Evolutionary conservation across 2,113 vertebrate species (phyloP).

Genomic region (Saguinus imperator): DNA sequence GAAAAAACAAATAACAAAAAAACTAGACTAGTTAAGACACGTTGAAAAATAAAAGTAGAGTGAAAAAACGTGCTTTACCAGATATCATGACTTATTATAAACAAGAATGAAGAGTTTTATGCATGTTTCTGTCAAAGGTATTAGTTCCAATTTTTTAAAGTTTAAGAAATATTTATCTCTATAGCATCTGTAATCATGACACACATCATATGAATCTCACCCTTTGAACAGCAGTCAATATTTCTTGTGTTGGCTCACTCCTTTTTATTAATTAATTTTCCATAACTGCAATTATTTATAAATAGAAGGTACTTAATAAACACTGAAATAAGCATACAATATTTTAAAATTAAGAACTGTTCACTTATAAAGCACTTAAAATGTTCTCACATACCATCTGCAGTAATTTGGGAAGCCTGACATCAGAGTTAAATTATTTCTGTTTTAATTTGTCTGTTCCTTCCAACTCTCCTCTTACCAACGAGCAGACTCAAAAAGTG

Average conservation of each 20-base stretch:
- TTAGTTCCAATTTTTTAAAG: constrained; percentile 24
- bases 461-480: neutral
- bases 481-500: neutral
- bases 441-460: neutral
- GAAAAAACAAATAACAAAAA: no score
- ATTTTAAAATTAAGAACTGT: neutral
- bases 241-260: neutral
- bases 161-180: neutral
- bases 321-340: neutral
- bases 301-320: neutral
- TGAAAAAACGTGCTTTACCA: neutral
- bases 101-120: constrained; percentile 6
- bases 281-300: neutral
- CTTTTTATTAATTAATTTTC: neutral
- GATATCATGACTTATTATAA: neutral
- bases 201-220: neutral
- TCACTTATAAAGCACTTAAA: neutral
- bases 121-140: neutral
- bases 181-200: neutral
- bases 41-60: neutral
- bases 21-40: neutral
- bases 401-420: neutral
- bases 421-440: neutral
- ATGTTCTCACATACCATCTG: neutral
- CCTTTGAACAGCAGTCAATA: neutral